Evolutionary conservation across 2,113 vertebrate species (phyloP), one percentile per base, ranked within the genome.

Genomic region (Chloroceryle aenea): DNA sequence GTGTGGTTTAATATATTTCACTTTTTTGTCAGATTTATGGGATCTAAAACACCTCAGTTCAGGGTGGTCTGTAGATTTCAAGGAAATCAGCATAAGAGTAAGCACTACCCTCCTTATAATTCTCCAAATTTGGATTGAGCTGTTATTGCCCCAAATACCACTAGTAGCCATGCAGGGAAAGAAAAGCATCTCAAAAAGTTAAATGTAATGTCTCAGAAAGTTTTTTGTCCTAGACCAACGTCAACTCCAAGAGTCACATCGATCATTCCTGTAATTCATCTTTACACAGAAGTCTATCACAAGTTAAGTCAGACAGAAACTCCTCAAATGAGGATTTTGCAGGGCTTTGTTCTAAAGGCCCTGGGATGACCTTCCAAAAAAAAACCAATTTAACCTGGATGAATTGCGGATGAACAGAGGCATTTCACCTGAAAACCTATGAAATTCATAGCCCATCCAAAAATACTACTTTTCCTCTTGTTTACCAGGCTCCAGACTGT

Each of bases 51-150:
- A 6, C 32, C 26, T 85, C 36, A 61, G 17, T 40, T 63, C 64
- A 74, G 77, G 69, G 91, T 93, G 91, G 85, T 87, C 86, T 85
- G 15, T 18, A 76, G 36, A 74, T 95, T 85, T 78, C 29, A 64
- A 63, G 50, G 73, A 82, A 78, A 95, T 48, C 42, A 30, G 11
- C 38, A 3, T 36, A 81, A 40, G 8, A 93, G 68, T 45, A 88
- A 76, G n/a, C 25, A 22, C 21, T 36, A 25, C 12, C 3, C 9
- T 88, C 25, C 17, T 78, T 56, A 43, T 12, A 83, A 25, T n/a
- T 82, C 50, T 87, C 26, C 29, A 92, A n/a, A 38, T 47, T 27
- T 29, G 14, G 14, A 55, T 50, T 34, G 40, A 83, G 67, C 10
- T 77, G 36, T 2, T 88, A 3, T 48, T 91, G 29, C 26, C 48